Evolutionary conservation across 2,113 vertebrate genomes (phyloP).

Genomic region (Entelurus aequoreus): DNA sequence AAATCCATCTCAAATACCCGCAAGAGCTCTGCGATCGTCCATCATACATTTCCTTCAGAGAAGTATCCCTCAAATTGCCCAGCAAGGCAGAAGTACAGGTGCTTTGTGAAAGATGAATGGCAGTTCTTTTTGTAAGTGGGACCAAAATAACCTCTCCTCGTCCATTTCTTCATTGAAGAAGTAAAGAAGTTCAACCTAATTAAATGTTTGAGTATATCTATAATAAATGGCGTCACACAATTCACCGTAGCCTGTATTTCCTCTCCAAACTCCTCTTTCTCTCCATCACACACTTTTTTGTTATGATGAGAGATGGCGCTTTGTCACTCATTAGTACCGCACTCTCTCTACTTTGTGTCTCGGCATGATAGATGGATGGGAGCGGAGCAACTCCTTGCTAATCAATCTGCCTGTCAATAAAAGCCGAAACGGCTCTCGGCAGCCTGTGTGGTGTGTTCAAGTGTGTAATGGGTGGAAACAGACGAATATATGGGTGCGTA

Average conservation of each 20-base stretch:
- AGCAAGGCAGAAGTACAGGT: neutral
- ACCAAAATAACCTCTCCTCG: neutral
- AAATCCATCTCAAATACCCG: neutral
- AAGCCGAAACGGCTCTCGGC: slow-evolving; percentile 23
- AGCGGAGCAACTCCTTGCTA: slow-evolving; percentile 27
- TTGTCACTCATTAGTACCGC: slow-evolving; percentile 47
- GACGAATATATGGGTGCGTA: slow-evolving; percentile 2
- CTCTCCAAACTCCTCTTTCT: slow-evolving; percentile 1
- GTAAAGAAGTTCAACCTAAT: slow-evolving; percentile 2
- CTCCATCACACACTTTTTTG: slow-evolving; percentile 5
- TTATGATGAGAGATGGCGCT: slow-evolving; percentile 47
- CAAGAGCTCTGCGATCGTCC: neutral
- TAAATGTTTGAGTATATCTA: neutral
- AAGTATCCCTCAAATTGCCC: neutral
- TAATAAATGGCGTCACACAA: slow-evolving; percentile 25
- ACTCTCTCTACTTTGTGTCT: slow-evolving; percentile 32
- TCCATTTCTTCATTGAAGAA: neutral
- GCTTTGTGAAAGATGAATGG: neutral
- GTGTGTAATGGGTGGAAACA: slow-evolving; percentile 2
- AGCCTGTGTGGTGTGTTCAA: slow-evolving; percentile 3
- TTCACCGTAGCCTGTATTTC: slow-evolving; percentile 15
- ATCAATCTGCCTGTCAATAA: slow-evolving; percentile 54
- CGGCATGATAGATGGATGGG: slow-evolving; percentile 41
- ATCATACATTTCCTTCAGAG: neutral
- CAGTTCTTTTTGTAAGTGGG: neutral